Evolutionary conservation across 2,888 invertebrate genomes (phyloP).

Genomic region (Leptogaster cylindrica): DNA sequence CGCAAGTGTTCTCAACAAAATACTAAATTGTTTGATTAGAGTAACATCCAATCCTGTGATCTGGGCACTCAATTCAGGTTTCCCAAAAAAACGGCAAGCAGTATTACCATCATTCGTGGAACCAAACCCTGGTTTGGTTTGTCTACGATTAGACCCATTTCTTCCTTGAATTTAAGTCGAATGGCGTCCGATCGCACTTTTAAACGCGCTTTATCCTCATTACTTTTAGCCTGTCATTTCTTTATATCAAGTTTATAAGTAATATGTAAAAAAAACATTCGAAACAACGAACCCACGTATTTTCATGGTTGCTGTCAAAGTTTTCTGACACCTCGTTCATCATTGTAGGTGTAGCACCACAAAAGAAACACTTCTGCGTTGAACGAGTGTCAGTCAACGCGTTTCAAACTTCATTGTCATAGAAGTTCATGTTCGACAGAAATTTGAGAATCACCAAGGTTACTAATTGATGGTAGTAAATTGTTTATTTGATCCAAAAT

Average conservation of each 20-base stretch:
- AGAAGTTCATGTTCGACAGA: no score
- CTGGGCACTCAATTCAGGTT: constrained; percentile 27
- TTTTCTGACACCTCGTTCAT: background rate
- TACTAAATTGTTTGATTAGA: constrained; percentile 28
- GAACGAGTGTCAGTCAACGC: background rate
- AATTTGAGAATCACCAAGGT: no score
- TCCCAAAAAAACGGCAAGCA: background rate
- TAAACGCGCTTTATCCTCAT: background rate
- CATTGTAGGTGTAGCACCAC: background rate
- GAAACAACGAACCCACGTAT: constrained; percentile 12
- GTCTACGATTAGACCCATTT: constrained; percentile 49
- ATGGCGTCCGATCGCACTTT: constrained; percentile 38
- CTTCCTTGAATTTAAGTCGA: constrained; percentile 40
- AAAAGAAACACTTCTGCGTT: background rate
- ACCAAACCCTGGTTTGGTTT: constrained; percentile 49
- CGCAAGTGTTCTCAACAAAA: constrained; percentile 47
- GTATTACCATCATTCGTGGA: constrained; percentile 47
- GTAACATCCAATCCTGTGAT: constrained; percentile 29
- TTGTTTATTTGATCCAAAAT: no score
- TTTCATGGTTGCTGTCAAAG: background rate
- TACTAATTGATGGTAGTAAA: no score
- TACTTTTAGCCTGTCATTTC: no score
- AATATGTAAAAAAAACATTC: constrained; percentile 11
- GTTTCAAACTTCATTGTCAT: no score
- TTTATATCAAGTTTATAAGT: background rate